Evolutionary conservation across 2,113 vertebrate species (phyloP).

Genomic region (Eudorcas thomsonii): DNA sequence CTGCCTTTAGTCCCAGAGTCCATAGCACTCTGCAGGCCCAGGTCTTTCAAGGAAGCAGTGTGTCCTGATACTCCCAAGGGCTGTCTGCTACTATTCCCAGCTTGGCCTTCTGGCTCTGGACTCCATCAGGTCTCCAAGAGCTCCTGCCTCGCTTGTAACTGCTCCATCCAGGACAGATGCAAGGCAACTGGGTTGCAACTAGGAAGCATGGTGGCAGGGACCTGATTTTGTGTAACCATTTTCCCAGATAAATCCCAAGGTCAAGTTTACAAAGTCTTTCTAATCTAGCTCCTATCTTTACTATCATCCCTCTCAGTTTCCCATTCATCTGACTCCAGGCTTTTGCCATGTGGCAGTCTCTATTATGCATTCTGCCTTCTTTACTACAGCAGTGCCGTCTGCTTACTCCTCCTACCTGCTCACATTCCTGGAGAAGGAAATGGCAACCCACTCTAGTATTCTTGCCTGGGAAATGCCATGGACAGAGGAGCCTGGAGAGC

Average conservation of each 20-base stretch:
- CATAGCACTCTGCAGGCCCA: not conserved
- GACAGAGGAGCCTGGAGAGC: not conserved
- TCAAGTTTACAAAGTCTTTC: not conserved
- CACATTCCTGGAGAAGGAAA: not conserved
- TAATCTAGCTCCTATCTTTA: not conserved
- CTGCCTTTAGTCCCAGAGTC: not conserved
- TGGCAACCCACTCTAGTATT: not conserved
- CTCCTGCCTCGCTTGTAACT: not conserved
- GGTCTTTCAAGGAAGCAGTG: not conserved
- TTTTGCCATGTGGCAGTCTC: not conserved
- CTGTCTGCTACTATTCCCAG: not conserved
- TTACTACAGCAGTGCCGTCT: not conserved
- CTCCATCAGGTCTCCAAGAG: not conserved
- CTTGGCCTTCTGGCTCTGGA: not conserved
- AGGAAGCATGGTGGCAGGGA: not conserved
- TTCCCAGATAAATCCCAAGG: not conserved
- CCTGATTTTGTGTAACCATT: not conserved
- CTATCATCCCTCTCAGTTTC: not conserved
- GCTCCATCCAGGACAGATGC: not conserved
- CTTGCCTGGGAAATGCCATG: not conserved
- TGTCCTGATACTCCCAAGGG: not conserved
- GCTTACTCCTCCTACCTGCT: not conserved
- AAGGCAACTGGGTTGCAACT: not conserved
- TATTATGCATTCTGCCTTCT: not conserved
- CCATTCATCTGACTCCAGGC: not conserved